These are phyloP conservation scores for Xyliphius kryptos DNA, from an alignment of 2,113 vertebrate species.

Conservation along the genomic window DNA sequence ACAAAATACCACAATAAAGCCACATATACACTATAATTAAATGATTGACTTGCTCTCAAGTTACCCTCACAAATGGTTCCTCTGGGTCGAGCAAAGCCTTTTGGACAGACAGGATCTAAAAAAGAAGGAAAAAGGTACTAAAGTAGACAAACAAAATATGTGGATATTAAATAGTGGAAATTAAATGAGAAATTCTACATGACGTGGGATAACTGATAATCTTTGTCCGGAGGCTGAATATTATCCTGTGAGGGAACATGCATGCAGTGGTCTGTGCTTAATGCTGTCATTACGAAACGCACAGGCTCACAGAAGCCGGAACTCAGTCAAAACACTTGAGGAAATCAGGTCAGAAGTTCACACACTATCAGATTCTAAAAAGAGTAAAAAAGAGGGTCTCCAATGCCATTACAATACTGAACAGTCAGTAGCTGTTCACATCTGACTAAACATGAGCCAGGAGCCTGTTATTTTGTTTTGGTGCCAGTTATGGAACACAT, in stretches of 20 bases:
- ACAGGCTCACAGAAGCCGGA: too few species aligned
- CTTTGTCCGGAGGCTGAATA: too few species aligned
- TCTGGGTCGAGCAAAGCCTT: constrained; percentile 67
- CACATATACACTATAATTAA: not conserved
- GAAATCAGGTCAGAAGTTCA: too few species aligned
- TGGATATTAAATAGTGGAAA: too few species aligned
- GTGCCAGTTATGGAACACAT: not conserved
- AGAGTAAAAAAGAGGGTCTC: too few species aligned
- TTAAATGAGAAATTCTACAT: too few species aligned
- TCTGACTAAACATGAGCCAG: constrained; percentile 6
- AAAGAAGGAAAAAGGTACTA: not conserved
- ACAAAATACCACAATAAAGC: not conserved
- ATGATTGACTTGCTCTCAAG: not conserved
- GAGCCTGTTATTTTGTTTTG: not conserved
- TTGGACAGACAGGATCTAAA: constrained; percentile 63
- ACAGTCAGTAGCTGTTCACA: not conserved
- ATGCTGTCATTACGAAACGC: too few species aligned
- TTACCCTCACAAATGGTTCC: constrained; percentile 70
- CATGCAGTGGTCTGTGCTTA: too few species aligned
- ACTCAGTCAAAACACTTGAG: too few species aligned
- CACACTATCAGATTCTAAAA: too few species aligned
- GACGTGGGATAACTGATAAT: too few species aligned
- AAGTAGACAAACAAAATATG: not conserved
- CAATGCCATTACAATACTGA: constrained; percentile 8
- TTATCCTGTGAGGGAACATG: too few species aligned